Base-by-base conservation (phyloP, 2,797 vertebrate species). In the Phylloscopus collybita region DNA sequence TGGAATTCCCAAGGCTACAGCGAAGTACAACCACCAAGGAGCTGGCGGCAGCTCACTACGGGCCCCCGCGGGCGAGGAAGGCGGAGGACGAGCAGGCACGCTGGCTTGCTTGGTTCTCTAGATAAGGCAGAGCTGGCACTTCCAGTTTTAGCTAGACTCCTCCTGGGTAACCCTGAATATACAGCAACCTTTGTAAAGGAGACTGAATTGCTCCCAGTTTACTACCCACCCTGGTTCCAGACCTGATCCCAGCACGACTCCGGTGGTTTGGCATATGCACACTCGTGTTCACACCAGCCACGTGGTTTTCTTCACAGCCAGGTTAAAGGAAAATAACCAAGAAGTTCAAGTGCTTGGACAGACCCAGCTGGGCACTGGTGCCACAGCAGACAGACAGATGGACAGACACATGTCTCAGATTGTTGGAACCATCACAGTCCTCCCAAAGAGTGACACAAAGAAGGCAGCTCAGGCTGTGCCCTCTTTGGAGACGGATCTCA, bases 51-150 rank as follows among this genome's bases (percentile, higher is more conserved):
- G 92, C 90, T 92, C 84, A 12, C 80, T 13, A 2, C 10, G 17
- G 96, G 38, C 53, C 87, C 81, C 50, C 67, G 86, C 51, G 1
- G n/a, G 90, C 4, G 11, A 54, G 75, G 38, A 60, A 79, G 92
- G 86, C 21, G 32, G 88, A 75, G 90, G 88, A 75, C 5, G 91
- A 80, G 88, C 92, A 96, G 97, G 97, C 94, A 96, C 90, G 5
- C 64, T 8, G 88, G 92, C 95, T 87, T 86, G 93, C 96, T 90
- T 88, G 90, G 65, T 88, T 82, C 95, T 93, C 65, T 34, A 93
- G 87, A 2, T 93, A 96, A 96, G 97, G 97, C 88, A 32, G 91
- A 95, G 94, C 94, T 90, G 97, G 97, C 96, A 95, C 94, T 96
- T 97, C 7, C 8, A 88, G 96, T 91, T 97, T 94, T 36, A 91